phyloP scores from a whole-genome alignment of 2,113 vertebrate species.

The Sinocyclocheilus anshuiensis region DNA sequence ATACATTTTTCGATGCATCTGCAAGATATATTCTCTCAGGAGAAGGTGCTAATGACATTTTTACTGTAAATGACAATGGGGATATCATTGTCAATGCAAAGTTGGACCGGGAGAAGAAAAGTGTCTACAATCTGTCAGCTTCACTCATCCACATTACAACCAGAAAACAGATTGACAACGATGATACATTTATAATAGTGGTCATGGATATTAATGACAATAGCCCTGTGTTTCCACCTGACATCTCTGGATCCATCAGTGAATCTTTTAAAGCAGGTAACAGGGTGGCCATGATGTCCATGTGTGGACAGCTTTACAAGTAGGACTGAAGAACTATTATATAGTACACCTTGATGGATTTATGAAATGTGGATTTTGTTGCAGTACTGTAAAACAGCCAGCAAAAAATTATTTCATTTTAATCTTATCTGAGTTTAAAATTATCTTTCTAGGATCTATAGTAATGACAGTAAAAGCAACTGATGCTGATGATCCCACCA shows the following conservation, averaged over 20 bases:
- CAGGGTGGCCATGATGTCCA: background rate
- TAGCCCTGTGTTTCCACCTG: constrained; percentile 77
- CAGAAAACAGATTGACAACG: constrained; percentile 71
- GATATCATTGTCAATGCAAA: constrained; percentile 79
- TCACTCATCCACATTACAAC: constrained; percentile 75
- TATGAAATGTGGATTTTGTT: constrained; percentile 5
- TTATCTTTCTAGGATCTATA: constrained; percentile 73
- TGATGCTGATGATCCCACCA: constrained; percentile 89
- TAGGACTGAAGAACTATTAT: background rate
- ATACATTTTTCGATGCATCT: constrained; percentile 63
- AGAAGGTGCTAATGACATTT: constrained; percentile 80
- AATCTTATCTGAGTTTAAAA: background rate
- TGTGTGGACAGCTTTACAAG: background rate
- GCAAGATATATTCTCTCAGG: constrained; percentile 81
- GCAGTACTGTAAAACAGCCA: background rate
- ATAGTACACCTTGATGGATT: background rate
- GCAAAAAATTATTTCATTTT: background rate
- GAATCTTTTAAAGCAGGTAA: constrained; percentile 86
- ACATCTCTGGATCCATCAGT: constrained; percentile 80
- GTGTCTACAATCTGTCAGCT: constrained; percentile 79
- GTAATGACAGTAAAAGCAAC: constrained; percentile 83
- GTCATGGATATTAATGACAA: constrained; percentile 93
- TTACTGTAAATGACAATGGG: constrained; percentile 80
- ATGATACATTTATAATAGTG: constrained; percentile 82
- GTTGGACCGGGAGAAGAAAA: constrained; percentile 87